phyloP scores from a whole-genome alignment of 2,888 invertebrate species.

The Cerceris rybyensis region DNA sequence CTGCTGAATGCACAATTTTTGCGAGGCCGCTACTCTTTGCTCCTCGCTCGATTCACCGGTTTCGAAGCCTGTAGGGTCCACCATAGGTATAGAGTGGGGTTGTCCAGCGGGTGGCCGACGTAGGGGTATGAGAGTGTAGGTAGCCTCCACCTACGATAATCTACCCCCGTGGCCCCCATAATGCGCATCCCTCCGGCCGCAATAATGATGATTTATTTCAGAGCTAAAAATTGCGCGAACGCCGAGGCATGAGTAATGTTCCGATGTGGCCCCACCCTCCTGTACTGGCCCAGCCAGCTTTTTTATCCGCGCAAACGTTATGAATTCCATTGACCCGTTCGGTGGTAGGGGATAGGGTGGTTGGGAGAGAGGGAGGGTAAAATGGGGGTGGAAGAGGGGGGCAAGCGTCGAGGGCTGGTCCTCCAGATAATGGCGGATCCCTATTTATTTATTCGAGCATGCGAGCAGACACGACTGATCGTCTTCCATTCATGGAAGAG shows the following conservation, averaged over 20 bases:
- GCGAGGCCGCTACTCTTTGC: slow-evolving; percentile 25
- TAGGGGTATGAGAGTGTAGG: slow-evolving; percentile 40
- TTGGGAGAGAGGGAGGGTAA: too few relatives aligned
- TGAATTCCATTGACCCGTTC: slow-evolving; percentile 78
- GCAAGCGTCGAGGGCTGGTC: slow-evolving; percentile 71
- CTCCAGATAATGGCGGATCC: slow-evolving; percentile 76
- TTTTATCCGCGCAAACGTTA: slow-evolving; percentile 76
- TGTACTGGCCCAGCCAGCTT: slow-evolving; percentile 70
- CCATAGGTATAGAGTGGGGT: slow-evolving; percentile 6
- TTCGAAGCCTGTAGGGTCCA: slow-evolving; percentile 39
- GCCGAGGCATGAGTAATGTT: slow-evolving; percentile 84
- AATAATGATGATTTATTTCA: slow-evolving; percentile 86
- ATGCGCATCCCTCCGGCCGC: slow-evolving; percentile 81
- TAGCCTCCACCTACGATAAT: slow-evolving; percentile 74
- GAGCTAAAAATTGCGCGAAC: slow-evolving; percentile 84
- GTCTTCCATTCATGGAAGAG: slow-evolving; percentile 71
- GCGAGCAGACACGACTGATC: slow-evolving; percentile 73
- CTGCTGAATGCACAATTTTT: slow-evolving; percentile 15
- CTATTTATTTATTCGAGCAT: slow-evolving; percentile 76
- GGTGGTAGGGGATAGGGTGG: slow-evolving; percentile 61
- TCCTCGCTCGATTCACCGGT: slow-evolving; percentile 37
- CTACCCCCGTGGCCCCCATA: slow-evolving; percentile 76
- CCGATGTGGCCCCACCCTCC: slow-evolving; percentile 78
- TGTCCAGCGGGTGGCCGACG: background rate
- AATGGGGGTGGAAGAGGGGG: too few relatives aligned